These are phyloP conservation scores for Oreortyx pictus DNA, from an alignment of 2,797 vertebrate species.

Conservation along the genomic window DNA sequence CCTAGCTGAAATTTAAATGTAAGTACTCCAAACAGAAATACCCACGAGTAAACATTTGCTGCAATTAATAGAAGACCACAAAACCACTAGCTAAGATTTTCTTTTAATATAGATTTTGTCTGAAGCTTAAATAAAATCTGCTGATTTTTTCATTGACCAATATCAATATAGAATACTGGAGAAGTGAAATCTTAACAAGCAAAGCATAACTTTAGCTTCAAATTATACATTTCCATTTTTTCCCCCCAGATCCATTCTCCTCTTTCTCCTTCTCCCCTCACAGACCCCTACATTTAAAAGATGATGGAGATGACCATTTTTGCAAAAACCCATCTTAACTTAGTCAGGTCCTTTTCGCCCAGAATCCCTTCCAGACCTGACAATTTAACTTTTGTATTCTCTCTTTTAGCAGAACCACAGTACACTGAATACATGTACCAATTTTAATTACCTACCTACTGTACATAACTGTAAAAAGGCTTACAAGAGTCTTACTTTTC, in stretches of 20 bases:
- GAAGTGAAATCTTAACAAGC: background rate
- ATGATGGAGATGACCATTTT: fast-evolving
- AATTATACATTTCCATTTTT: background rate
- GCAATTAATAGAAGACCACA: conserved; percentile 41
- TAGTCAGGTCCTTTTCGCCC: background rate
- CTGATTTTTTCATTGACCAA: background rate
- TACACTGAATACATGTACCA: background rate
- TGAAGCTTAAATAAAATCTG: background rate
- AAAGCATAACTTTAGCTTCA: background rate
- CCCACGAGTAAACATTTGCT: conserved; percentile 53
- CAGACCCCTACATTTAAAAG: background rate
- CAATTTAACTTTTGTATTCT: conserved; percentile 22
- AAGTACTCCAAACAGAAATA: conserved; percentile 55
- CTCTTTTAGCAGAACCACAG: background rate
- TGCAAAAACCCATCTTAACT: background rate
- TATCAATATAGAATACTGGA: background rate
- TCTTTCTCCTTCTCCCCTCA: background rate
- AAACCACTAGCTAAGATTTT: conserved; percentile 17
- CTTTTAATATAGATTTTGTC: background rate
- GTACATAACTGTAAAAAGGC: background rate
- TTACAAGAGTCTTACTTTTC: background rate
- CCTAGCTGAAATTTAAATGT: conserved; percentile 49
- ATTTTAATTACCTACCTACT: background rate
- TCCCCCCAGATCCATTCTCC: background rate
- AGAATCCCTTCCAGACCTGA: background rate